Percentiles rank a stretch among this genome's conserved stretches.
Evolutionary conservation across 2,888 invertebrate species (phyloP).

Genomic region (Pachydiplax longipennis): DNA sequence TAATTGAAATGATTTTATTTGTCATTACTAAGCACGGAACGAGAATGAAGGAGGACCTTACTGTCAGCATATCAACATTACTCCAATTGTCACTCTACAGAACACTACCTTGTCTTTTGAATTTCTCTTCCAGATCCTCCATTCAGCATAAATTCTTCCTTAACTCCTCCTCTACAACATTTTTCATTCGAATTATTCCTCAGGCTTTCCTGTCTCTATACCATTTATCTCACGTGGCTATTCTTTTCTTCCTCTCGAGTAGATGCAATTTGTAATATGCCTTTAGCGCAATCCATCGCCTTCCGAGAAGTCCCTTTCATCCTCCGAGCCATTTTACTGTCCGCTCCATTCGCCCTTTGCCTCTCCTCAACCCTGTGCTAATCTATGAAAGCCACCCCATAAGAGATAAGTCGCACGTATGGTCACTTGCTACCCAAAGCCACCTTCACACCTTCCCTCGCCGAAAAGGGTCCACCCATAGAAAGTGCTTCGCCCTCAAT

Average conservation of each 20-base stretch:
- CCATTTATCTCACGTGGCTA: not conserved
- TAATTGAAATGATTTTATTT: no score
- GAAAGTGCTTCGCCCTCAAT: no score
- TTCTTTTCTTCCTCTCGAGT: not conserved
- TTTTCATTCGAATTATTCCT: not conserved
- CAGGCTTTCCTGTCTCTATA: not conserved
- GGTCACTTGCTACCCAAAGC: not conserved
- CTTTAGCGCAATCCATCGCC: not conserved
- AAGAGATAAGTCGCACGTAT: not conserved
- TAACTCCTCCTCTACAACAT: not conserved
- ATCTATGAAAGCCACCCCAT: not conserved
- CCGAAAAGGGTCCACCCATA: no score
- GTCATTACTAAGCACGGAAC: no score
- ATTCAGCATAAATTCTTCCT: not conserved
- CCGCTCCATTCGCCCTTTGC: not conserved
- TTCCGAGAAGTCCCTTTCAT: not conserved
- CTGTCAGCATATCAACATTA: no score
- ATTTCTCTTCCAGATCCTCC: not conserved
- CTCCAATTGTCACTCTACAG: no score
- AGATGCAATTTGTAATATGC: constrained; percentile 11
- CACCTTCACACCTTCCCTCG: not conserved
- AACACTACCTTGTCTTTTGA: not conserved
- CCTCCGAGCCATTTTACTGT: constrained; percentile 5
- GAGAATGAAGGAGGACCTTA: no score
- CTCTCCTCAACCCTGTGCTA: not conserved